A percentile compares a stretch with the other conserved stretches of the same genome.
Evolutionary conservation across 64 coral and sea anemone genomes (phyloP).

Genomic region (Stylophora pistillata): DNA sequence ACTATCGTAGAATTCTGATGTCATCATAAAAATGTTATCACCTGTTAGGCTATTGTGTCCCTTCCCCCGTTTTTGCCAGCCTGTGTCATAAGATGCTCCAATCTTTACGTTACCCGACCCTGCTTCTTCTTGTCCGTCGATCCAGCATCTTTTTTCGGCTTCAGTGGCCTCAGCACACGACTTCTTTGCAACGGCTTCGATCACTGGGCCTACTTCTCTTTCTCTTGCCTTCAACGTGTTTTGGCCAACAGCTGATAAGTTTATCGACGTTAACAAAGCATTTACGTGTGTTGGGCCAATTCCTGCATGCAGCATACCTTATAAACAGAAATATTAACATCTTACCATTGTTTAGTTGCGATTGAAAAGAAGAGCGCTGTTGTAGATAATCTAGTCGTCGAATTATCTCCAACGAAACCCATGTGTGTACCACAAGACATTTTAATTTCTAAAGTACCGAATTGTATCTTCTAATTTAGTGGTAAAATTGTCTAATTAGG

Average conservation of each 20-base stretch:
- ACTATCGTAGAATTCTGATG: too few species aligned
- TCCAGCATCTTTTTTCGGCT: conserved; percentile 2
- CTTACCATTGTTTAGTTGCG: too few species aligned
- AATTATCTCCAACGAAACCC: too few species aligned
- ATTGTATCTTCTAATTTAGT: too few species aligned
- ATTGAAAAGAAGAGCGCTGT: too few species aligned
- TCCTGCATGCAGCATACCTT: conserved; percentile 56
- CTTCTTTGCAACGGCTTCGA: conserved; percentile 26
- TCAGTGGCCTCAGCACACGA: background rate
- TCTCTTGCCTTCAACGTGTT: background rate
- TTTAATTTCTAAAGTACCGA: too few species aligned
- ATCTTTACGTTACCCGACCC: background rate
- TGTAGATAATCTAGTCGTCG: too few species aligned
- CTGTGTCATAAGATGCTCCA: conserved; percentile 30
- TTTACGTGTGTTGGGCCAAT: conserved; percentile 26
- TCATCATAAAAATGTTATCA: too few species aligned
- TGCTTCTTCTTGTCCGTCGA: background rate
- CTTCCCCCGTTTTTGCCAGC: conserved; percentile 37
- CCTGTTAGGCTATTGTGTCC: too few species aligned
- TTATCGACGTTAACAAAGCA: background rate
- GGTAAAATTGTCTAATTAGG: background rate
- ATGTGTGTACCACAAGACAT: too few species aligned
- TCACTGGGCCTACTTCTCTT: conserved; percentile 5
- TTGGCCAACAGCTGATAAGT: background rate
- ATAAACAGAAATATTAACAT: background rate